These are phyloP conservation scores for Cyprinodon brontotheroides DNA, from an alignment of 2,113 vertebrate genomes.

Conservation along the genomic window DNA sequence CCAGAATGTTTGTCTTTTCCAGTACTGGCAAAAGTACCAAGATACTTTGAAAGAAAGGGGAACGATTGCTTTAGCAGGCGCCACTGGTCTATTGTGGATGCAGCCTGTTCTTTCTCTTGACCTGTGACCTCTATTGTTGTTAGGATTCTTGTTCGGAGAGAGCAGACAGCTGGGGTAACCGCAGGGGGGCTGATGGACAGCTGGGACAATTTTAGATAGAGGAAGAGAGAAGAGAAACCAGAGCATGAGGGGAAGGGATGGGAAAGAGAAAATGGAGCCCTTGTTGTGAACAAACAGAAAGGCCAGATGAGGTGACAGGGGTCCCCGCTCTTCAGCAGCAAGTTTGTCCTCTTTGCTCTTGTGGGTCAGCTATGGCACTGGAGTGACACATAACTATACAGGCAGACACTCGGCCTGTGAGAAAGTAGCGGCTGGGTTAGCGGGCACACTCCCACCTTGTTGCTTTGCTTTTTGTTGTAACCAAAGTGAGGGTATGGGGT, in stretches of 20 bases:
- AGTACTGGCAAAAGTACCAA: conserved; percentile 68
- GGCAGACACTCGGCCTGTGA: conserved; percentile 64
- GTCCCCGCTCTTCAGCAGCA: conserved; percentile 64
- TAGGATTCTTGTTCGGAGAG: conserved; percentile 73
- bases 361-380: conserved; percentile 48
- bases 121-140: conserved; percentile 83
- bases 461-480: conserved; percentile 40
- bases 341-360: conserved; percentile 55
- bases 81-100: conserved; percentile 83
- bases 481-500: neutral
- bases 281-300: conserved; percentile 36
- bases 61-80: conserved; percentile 80
- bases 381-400: conserved; percentile 78
- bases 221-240: conserved; percentile 48
- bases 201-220: conserved; percentile 74
- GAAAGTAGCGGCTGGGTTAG: conserved; percentile 55
- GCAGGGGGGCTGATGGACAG: conserved; percentile 80
- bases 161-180: conserved; percentile 77
- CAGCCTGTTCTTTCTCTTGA: conserved; percentile 88
- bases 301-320: conserved; percentile 66
- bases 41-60: conserved; percentile 68
- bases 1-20: conserved; percentile 83
- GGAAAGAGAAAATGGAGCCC: conserved; percentile 46
- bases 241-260: conserved; percentile 51
- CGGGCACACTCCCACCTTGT: conserved; percentile 50